Conservation (phyloP, 92 coral and sea anemone genomes). For the Plumapathes pennacea region DNA sequence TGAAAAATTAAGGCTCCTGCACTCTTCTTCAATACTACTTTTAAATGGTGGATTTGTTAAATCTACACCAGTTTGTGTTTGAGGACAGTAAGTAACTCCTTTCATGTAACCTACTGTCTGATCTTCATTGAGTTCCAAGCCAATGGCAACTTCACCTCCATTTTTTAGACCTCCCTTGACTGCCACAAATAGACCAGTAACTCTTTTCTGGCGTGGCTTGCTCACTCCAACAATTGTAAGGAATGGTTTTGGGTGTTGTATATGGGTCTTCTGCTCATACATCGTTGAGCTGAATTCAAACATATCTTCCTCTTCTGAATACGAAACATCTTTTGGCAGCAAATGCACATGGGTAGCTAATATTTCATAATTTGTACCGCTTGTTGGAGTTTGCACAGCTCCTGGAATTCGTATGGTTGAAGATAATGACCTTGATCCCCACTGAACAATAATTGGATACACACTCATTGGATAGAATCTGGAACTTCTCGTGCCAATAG, state of each 20-base stretch:
- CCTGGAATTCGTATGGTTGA: not conserved
- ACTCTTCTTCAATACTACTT: not conserved
- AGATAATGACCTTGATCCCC: not conserved
- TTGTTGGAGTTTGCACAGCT: not conserved
- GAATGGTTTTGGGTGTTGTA: not conserved
- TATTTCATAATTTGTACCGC: not conserved
- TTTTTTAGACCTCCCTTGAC: not conserved
- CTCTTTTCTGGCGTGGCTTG: not conserved
- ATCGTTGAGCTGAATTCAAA: not conserved
- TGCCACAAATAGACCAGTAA: not conserved
- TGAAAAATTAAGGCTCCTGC: too few species aligned
- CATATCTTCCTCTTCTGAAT: not conserved
- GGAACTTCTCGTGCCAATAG: not conserved
- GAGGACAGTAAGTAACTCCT: not conserved
- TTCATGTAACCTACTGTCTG: not conserved
- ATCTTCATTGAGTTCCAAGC: not conserved
- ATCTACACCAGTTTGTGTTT: too few species aligned
- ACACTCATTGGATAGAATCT: not conserved
- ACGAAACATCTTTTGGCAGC: conserved; percentile 1
- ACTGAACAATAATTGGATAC: not conserved
- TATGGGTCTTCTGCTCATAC: not conserved
- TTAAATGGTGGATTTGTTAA: not conserved
- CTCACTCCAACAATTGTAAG: not conserved
- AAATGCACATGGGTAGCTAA: not conserved
- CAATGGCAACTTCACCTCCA: conserved; percentile 1